These are phyloP conservation scores for Stegophylla sp. DNA, from an alignment of 2,888 invertebrate species.

Conservation along the genomic window DNA sequence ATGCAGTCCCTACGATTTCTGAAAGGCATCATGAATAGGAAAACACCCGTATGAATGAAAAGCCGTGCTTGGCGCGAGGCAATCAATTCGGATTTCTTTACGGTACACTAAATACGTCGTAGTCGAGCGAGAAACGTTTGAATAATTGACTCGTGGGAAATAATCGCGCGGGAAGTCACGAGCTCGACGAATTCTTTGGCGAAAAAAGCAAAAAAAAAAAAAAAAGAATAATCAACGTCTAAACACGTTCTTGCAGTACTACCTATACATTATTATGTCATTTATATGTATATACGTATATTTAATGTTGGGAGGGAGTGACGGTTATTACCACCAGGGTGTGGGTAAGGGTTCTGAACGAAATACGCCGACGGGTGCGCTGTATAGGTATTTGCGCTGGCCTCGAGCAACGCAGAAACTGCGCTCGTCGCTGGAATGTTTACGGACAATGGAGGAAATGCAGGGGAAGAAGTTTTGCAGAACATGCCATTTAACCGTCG, in stretches of 20 bases:
- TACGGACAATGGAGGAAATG: background rate
- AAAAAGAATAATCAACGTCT: too few relatives aligned
- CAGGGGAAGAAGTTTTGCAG: conserved; percentile 15
- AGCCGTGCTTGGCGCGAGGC: too few relatives aligned
- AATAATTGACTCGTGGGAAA: too few relatives aligned
- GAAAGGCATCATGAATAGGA: too few relatives aligned
- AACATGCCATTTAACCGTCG: conserved; percentile 30
- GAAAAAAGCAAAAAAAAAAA: too few relatives aligned
- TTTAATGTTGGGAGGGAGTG: background rate
- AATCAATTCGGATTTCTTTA: conserved; percentile 14
- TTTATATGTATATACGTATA: background rate
- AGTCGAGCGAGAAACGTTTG: background rate
- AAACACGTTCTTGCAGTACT: background rate
- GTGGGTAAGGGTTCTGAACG: background rate
- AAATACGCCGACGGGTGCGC: background rate
- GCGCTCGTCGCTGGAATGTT: background rate
- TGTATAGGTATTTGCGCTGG: background rate
- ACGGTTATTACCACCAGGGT: background rate
- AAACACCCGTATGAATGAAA: too few relatives aligned
- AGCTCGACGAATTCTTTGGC: too few relatives aligned
- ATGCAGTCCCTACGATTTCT: too few relatives aligned
- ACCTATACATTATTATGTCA: background rate
- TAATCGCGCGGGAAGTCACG: too few relatives aligned
- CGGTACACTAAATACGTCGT: background rate
- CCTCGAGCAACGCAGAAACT: background rate